Conservation (phyloP, 2,113 vertebrate genomes). For the Gorsachius goisagi region DNA sequence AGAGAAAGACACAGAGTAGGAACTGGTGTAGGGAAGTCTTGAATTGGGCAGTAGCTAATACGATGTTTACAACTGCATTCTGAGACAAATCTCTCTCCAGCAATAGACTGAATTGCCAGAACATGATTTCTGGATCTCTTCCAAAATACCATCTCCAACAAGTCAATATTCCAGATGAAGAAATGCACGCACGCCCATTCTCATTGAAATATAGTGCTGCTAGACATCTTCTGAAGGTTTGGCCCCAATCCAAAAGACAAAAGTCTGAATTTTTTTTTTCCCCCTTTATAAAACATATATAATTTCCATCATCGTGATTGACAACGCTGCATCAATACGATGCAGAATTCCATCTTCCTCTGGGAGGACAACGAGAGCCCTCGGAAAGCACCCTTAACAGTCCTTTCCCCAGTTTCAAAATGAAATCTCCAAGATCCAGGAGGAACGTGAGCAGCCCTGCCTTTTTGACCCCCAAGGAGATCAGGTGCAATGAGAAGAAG, state of each 20-base stretch:
- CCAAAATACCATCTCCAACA: background rate
- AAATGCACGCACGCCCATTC: background rate
- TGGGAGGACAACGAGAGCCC: background rate
- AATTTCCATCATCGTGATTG: background rate
- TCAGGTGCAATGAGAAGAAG: background rate
- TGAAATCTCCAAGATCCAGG: background rate
- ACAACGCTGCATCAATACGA: background rate
- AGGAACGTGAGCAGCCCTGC: fast-evolving
- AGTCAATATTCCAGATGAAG: background rate
- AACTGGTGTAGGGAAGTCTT: background rate
- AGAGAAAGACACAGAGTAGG: background rate
- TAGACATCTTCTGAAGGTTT: background rate
- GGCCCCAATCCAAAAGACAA: background rate
- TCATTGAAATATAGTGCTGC: background rate
- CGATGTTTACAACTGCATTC: background rate
- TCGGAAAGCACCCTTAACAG: background rate
- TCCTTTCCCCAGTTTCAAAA: background rate
- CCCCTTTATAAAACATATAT: background rate
- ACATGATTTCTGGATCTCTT: background rate
- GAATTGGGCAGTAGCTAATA: background rate
- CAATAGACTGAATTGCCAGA: background rate
- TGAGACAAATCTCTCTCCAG: background rate
- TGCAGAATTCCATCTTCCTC: background rate
- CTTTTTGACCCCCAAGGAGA: background rate
- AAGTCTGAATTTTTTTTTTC: background rate